Base-by-base conservation (phyloP, 30 jellyfish, hydroid and myxozoan genomes). In the Mastigias papua region DNA sequence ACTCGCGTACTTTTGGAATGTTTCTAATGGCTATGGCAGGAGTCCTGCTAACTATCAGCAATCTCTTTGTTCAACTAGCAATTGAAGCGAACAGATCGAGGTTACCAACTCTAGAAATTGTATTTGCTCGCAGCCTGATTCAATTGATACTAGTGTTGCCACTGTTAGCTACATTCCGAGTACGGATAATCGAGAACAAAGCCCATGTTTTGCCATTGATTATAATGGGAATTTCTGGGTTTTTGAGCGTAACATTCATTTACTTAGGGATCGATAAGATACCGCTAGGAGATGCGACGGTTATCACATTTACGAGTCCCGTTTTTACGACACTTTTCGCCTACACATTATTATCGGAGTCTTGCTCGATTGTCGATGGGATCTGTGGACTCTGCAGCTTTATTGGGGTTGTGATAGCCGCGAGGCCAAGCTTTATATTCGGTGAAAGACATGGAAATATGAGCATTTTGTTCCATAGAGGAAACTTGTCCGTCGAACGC, bases 1-100 rank as follows among this genome's bases (percentile, higher is more conserved):
- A 31, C 31, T 87, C 96, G 27, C 80, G 76, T 19, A 11, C 76
- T 19, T 76, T 78, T 58, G 96, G 96, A 6, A 87, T 87, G 96
- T 23, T 87, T 29, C 86, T 87, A n/a, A 87, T 87, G 96, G 95
- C 95, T 13, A 34, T 91, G 34, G 91, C 98, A 16, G 98, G 98
- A 22, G 66, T 91, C n/a, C 29, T 81, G 21, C 69, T 91, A 11
- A 91, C 98, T 17, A 23, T 91, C 23, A 91, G 98, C 81, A 91
- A 91, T 32, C 78, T 91, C 25, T 66, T 91, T 61, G 95, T 91
- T 21, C 98, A 91, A 33, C 89, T 91, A 13, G 93, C 96, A 2
- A 87, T 87, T 42, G 87, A 67, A 4, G 90, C 86, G 16, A 87
- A 77, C 82, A 76, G 67, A 33, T 13, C 32, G 31, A 89, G 96